These are phyloP conservation scores for Panurus biarmicus DNA, from an alignment of 2,113 vertebrate species.

Conservation along the genomic window DNA sequence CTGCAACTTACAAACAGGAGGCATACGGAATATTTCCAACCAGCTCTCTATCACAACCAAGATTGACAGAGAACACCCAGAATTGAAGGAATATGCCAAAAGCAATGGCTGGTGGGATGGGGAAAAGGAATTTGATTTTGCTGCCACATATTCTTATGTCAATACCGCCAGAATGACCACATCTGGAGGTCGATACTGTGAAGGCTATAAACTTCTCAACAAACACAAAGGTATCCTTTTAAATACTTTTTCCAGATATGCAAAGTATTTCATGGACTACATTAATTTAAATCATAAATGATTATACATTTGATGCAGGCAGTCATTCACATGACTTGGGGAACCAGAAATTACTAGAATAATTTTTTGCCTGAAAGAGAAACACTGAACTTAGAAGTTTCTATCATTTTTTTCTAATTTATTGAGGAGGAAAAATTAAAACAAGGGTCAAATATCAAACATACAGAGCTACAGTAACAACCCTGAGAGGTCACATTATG, in stretches of 20 bases:
- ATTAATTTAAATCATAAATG: not conserved
- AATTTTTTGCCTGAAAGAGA: not conserved
- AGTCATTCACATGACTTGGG: not conserved
- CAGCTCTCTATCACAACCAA: constrained; percentile 88
- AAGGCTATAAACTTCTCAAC: constrained; percentile 85
- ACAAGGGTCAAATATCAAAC: not conserved
- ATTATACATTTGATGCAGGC: not conserved
- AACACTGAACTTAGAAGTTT: not conserved
- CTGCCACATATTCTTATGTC: constrained; percentile 80
- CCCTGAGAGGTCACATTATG: not conserved
- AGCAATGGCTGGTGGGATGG: constrained; percentile 90
- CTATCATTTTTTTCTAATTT: not conserved
- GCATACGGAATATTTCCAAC: constrained; percentile 92
- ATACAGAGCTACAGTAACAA: not conserved
- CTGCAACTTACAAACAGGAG: constrained; percentile 63
- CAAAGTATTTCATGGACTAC: not conserved
- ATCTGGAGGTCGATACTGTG: constrained; percentile 78
- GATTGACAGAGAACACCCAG: constrained; percentile 86
- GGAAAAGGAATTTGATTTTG: constrained; percentile 83
- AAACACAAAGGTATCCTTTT: constrained; percentile 76
- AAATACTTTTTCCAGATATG: not conserved
- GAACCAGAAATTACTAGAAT: not conserved
- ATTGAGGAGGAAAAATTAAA: not conserved
- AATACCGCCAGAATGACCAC: constrained; percentile 82
- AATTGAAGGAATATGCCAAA: constrained; percentile 79